A percentile compares a stretch with the other conserved stretches of the same genome.
These are phyloP conservation scores for Chloroceryle inda DNA, from an alignment of 2,797 vertebrate genomes.

Conservation along the genomic window DNA sequence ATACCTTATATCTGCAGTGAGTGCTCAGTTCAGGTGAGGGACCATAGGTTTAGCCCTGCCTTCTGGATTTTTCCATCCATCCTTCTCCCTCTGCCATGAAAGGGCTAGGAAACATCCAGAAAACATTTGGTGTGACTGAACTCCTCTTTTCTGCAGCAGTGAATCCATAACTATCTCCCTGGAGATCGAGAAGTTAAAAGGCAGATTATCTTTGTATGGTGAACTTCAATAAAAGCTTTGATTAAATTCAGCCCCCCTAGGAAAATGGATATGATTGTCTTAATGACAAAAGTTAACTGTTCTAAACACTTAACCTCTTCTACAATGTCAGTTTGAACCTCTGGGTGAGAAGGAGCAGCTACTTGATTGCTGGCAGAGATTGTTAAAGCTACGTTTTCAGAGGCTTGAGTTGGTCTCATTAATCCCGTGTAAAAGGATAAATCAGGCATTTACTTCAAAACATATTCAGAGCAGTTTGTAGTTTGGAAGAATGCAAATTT, in stretches of 20 bases:
- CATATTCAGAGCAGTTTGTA: background rate
- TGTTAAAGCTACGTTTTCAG: background rate
- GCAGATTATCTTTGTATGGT: background rate
- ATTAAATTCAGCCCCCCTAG: background rate
- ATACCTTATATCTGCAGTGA: background rate
- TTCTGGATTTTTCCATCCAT: background rate
- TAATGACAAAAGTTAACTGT: background rate
- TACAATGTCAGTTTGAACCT: background rate
- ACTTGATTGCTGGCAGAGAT: background rate
- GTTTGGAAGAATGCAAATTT: background rate
- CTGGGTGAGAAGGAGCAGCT: background rate
- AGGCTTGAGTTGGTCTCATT: background rate
- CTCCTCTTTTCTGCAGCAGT: background rate
- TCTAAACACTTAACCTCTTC: background rate
- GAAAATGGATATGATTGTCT: background rate
- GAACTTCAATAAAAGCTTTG: background rate
- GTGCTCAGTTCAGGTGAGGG: background rate
- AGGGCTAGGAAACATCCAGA: background rate
- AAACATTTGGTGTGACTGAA: background rate
- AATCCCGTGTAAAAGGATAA: background rate
- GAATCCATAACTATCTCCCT: background rate
- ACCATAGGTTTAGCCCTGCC: background rate
- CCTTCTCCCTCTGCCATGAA: background rate
- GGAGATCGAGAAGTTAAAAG: background rate
- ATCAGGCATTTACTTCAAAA: background rate